Conservation (phyloP, 2,797 vertebrate genomes). For the Melanitta fusca region DNA sequence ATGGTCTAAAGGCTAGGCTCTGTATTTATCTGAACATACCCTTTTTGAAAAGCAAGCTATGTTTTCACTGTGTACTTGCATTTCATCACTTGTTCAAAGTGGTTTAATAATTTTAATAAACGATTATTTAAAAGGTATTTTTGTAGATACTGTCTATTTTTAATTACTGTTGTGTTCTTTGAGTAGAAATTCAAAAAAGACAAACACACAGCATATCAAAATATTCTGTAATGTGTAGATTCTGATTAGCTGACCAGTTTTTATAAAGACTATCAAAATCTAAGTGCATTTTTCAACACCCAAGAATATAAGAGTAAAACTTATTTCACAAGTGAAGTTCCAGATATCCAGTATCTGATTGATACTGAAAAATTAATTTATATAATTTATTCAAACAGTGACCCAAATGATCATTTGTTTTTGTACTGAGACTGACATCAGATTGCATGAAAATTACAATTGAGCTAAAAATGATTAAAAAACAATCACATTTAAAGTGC, state of each 20-base stretch:
- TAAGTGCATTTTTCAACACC: background rate
- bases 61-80: background rate
- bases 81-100: background rate
- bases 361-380: background rate
- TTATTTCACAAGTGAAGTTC: background rate
- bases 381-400: background rate
- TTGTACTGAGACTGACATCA: background rate
- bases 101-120: background rate
- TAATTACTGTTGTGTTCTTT: background rate
- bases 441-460: background rate
- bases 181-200: background rate
- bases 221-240: background rate
- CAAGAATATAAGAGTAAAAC: background rate
- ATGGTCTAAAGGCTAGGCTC: background rate
- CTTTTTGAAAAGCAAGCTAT: background rate
- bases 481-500: background rate
- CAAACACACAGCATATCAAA: background rate
- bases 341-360: background rate
- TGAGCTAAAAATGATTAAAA: conserved; percentile 13
- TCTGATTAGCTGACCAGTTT: background rate
- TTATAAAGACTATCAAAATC: background rate
- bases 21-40: background rate
- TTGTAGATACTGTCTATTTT: background rate
- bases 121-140: background rate
- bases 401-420: background rate